Base-by-base conservation (phyloP, 1,140 invertebrate genomes). In the Pollicipes pollicipes region DNA sequence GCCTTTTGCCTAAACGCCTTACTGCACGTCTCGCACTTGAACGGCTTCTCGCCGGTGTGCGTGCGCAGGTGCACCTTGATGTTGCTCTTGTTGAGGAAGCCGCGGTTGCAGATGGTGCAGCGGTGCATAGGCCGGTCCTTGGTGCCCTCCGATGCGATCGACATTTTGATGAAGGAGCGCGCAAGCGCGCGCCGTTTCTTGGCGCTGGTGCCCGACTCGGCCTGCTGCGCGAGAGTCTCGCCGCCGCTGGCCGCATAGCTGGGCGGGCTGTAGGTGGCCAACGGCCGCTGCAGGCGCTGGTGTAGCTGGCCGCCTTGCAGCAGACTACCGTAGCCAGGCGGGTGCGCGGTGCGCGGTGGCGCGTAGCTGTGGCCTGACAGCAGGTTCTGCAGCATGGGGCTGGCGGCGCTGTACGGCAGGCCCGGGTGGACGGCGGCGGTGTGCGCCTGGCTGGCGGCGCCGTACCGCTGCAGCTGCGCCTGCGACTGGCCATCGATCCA, bases 1-100 rank as follows among this genome's bases (percentile, higher is more conserved):
- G 90, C 90, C 79, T 93, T 93, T 80, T 93, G 92, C 73, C 91
- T 82, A 81, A 96, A 96, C 27, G 91, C 90, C 79, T 96, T 96
- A 28, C 90, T 88, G 79, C 93, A 96, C 28, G 90, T 89, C 72
- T 95, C 91, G 80, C 93, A 96, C 74, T 89, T 83, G 82, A 95
- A 96, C 0, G 93, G 93, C 78, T 95, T 94, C 79, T 96, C 93
- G 6, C 93, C 93, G 4, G 93, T 96, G 80, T 96, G 93, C 35
- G 92, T 95, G 71, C 93, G 83, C 31, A 95, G 81, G 77, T 95
- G 93, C 68, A 95, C 92, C 81, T 95, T 94, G 70, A 95, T 95
- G 77, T 95, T 95, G 75, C 88, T 90, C 79, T 95, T 95, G 80
- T 95, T 95, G 63, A 95, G 82, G 78, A 95, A 95, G 13, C 90